Evolutionary conservation across 1,140 invertebrate species (phyloP), one percentile per base, ranked within the genome.

Genomic region (Chironomus striatipennis): DNA sequence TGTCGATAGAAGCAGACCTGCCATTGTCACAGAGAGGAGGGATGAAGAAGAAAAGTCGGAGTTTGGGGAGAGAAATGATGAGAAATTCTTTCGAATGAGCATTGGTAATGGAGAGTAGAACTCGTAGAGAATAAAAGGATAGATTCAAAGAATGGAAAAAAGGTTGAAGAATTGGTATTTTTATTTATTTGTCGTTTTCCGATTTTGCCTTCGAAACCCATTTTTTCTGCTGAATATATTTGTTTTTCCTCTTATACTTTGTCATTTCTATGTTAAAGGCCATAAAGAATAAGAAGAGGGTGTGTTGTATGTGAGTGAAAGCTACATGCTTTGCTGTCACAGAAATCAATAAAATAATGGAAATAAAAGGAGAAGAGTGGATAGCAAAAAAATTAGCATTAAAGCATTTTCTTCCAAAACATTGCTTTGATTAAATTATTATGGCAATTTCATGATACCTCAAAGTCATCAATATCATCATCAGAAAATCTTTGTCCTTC

Each of bases 401-500:
- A 57, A 15, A 15, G 47, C 47, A n/a, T n/a, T 34, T 34, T 57
- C n/a, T 57, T 57, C 47, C 47, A 10, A 57, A 57, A 57, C 47
- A 57, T 57, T 57, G 47, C 47, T 57, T 57, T 57, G 47, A 57
- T 57, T 57, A 57, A 57, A 57, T 57, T 57, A 57, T 57, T 57
- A 57, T 57, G 47, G 47, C 47, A n/a, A 57, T 57, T 57, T 57
- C 47, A 57, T 57, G 47, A 57, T 57, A 57, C 47, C 47, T 57
- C 47, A 10, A 12, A n/a, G 4, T 5, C 12, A n/a, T 57, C 47
- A 57, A 12, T 57, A 57, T 57, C 47, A 34, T 34, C 24, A 34
- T 34, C 24, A n/a, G n/a, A n/a, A n/a, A n/a, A n/a, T n/a, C n/a
- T n/a, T n/a, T n/a, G n/a, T n/a, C n/a, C n/a, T n/a, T n/a, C n/a